Evolutionary conservation across 1,140 invertebrate genomes (phyloP).

Genomic region (Brachionus manjavacas): DNA sequence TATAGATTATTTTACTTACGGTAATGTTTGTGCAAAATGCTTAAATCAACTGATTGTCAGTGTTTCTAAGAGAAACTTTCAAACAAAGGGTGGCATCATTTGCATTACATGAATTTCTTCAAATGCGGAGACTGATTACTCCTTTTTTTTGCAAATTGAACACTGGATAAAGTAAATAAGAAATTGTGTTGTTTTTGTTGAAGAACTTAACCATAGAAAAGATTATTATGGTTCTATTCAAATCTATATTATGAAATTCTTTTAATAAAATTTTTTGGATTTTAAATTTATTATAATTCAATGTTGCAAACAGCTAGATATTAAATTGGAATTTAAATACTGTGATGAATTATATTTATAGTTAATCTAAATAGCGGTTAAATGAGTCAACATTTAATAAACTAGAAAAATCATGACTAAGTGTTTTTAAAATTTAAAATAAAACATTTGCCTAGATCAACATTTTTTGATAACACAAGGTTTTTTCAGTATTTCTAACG

Average conservation of each 20-base stretch:
- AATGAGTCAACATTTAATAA: background rate
- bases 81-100: background rate
- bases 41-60: background rate
- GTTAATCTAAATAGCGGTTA: background rate
- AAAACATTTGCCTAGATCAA: background rate
- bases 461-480: background rate
- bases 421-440: background rate
- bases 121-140: too few relatives aligned
- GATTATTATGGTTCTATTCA: background rate
- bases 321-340: background rate
- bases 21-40: background rate
- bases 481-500: background rate
- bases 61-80: background rate
- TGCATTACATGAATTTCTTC: too few relatives aligned
- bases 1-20: background rate
- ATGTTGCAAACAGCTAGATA: background rate
- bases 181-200: background rate
- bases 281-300: slow-evolving; percentile 2
- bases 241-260: background rate
- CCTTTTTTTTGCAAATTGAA: too few relatives aligned
- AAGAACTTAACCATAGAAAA: background rate
- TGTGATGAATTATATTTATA: background rate
- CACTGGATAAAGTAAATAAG: background rate
- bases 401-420: background rate
- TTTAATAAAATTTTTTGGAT: background rate